Conservation (phyloP, 2,888 invertebrate species). For the Tuberolachnus salignus region DNA sequence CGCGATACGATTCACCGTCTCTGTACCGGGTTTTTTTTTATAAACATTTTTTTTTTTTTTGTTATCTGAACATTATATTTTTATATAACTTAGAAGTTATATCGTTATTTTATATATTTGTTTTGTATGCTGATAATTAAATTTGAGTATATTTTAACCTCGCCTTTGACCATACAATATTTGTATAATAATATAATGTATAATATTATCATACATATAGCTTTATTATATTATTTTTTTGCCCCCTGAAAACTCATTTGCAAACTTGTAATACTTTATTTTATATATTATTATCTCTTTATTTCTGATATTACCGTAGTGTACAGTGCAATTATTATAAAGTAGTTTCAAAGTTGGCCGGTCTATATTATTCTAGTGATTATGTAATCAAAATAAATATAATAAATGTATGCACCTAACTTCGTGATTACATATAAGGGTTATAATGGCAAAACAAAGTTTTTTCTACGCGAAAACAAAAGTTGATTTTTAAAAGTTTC, state of each 20-base stretch:
- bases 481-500: conserved; percentile 21
- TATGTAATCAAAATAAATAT: conserved; percentile 20
- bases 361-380: not conserved
- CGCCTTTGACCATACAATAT: too few relatives aligned
- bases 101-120: too few relatives aligned
- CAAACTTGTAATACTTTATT: conserved; percentile 1
- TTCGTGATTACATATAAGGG: not conserved
- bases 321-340: not conserved
- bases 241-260: not conserved
- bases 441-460: not conserved
- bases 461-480: not conserved
- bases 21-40: not conserved
- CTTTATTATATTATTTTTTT: not conserved
- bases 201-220: conserved; percentile 34
- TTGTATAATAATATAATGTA: not conserved
- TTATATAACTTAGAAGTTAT: too few relatives aligned
- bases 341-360: conserved; percentile 10
- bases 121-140: too few relatives aligned
- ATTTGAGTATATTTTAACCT: too few relatives aligned
- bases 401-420: not conserved
- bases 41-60: not conserved
- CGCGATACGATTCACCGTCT: too few relatives aligned
- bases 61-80: not conserved
- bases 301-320: not conserved
- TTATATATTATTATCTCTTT: not conserved